phyloP scores from a whole-genome alignment of 2,797 vertebrate genomes.

The Lemur catta region DNA sequence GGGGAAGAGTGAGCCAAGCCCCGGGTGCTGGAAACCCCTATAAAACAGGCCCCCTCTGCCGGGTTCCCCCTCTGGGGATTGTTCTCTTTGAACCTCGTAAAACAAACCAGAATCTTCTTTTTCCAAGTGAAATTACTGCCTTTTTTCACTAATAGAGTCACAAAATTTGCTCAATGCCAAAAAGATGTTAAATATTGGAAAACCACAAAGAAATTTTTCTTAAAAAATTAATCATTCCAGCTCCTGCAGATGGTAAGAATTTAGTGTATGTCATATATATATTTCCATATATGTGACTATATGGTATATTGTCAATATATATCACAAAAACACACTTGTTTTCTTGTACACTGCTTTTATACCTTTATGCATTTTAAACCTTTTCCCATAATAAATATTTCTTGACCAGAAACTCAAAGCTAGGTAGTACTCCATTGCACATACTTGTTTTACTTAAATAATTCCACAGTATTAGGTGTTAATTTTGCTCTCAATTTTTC shows the following conservation, averaged over 20 bases:
- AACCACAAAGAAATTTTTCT: neutral
- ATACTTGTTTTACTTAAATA: slow-evolving; percentile 6
- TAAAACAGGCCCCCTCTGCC: too few species aligned
- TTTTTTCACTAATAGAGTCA: neutral
- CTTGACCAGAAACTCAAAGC: neutral
- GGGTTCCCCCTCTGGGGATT: neutral
- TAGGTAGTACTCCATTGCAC: neutral
- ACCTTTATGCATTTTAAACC: slow-evolving; percentile 6
- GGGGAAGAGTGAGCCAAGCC: neutral
- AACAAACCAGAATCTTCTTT: neutral
- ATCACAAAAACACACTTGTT: slow-evolving; percentile 4
- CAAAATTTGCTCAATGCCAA: neutral
- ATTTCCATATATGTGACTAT: neutral
- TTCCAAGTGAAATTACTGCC: neutral
- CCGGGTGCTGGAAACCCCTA: neutral
- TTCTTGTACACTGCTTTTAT: neutral
- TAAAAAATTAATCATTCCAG: neutral
- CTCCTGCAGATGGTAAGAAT: neutral
- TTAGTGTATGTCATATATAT: neutral
- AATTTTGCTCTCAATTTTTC: slow-evolving; percentile 4
- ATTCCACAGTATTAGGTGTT: neutral
- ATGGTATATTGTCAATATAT: neutral
- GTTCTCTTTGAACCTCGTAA: neutral
- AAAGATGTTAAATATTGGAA: neutral
- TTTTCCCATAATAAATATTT: neutral